Evolutionary conservation across 2,113 vertebrate genomes (phyloP).

Genomic region (Nesoenas mayeri): DNA sequence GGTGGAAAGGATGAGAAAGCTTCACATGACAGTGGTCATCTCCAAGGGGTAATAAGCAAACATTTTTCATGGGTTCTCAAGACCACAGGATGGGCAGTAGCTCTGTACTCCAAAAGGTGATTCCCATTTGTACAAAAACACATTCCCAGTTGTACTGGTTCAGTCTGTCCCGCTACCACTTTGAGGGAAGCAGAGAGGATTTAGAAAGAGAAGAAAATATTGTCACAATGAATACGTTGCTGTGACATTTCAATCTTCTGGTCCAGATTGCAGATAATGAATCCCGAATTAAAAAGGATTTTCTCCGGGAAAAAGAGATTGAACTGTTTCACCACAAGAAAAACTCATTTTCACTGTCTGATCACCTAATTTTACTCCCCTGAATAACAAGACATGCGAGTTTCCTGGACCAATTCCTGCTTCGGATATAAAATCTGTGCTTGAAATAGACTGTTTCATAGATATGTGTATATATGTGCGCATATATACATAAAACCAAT

Average conservation of each 20-base stretch:
- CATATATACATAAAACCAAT: not conserved
- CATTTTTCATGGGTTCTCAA: not conserved
- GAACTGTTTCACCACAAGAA: not conserved
- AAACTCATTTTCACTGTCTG: not conserved
- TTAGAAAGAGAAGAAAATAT: not conserved
- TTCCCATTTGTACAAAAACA: not conserved
- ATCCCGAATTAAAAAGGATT: not conserved
- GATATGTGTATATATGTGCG: not conserved
- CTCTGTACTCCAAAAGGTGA: not conserved
- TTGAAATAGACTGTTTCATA: not conserved
- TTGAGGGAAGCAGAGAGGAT: not conserved
- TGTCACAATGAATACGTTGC: not conserved
- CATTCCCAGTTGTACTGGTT: not conserved
- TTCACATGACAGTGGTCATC: not conserved
- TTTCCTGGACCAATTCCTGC: not conserved
- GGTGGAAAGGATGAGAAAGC: not conserved
- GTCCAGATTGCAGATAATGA: not conserved
- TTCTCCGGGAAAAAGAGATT: not conserved
- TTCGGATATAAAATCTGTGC: not conserved
- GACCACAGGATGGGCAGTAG: not conserved
- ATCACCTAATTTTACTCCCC: not conserved
- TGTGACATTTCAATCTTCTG: not conserved
- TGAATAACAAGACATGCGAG: not conserved
- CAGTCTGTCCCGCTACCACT: not conserved
- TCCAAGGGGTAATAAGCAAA: not conserved